A percentile compares a stretch with the other conserved stretches of the same genome.
phyloP scores from a whole-genome alignment of 2,888 invertebrate species.

The Timema cristinae region DNA sequence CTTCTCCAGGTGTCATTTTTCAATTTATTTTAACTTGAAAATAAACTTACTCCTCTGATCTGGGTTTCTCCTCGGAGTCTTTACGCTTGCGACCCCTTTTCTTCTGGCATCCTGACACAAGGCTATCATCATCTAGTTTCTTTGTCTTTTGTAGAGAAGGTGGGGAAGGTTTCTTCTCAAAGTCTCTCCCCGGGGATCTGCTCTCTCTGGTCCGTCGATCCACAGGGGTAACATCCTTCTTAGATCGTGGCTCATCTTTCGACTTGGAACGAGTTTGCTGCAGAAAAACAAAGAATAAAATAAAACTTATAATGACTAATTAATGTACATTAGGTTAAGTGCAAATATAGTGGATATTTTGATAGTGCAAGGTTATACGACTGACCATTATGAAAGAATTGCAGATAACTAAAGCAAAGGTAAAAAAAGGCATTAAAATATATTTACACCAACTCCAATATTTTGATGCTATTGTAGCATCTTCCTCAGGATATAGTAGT shows the following conservation, averaged over 20 bases:
- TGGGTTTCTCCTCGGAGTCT: slow-evolving; percentile 43
- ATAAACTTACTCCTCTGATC: slow-evolving; percentile 34
- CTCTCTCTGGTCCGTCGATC: slow-evolving; percentile 33
- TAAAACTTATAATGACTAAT: background rate
- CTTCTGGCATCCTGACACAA: slow-evolving; percentile 33
- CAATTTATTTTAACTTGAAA: too few species aligned
- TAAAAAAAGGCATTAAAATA: too few species aligned
- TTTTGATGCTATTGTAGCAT: too few species aligned
- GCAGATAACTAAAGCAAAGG: too few species aligned
- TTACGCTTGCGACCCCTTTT: slow-evolving; percentile 44
- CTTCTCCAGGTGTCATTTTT: too few species aligned
- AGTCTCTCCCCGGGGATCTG: slow-evolving; percentile 21
- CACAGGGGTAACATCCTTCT: slow-evolving; percentile 17
- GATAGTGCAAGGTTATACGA: too few species aligned
- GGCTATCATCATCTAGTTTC: slow-evolving; percentile 42
- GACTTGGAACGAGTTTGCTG: slow-evolving; percentile 46
- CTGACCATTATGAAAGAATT: too few species aligned
- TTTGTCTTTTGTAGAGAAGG: slow-evolving; percentile 11
- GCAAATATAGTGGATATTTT: too few species aligned
- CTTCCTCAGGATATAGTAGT: too few species aligned
- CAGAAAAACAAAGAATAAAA: background rate
- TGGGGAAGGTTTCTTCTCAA: slow-evolving; percentile 19
- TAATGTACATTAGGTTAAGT: background rate
- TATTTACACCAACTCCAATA: too few species aligned
- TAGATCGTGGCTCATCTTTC: slow-evolving; percentile 40